phyloP scores from a whole-genome alignment of 2,113 vertebrate genomes.

The Columba livia region DNA sequence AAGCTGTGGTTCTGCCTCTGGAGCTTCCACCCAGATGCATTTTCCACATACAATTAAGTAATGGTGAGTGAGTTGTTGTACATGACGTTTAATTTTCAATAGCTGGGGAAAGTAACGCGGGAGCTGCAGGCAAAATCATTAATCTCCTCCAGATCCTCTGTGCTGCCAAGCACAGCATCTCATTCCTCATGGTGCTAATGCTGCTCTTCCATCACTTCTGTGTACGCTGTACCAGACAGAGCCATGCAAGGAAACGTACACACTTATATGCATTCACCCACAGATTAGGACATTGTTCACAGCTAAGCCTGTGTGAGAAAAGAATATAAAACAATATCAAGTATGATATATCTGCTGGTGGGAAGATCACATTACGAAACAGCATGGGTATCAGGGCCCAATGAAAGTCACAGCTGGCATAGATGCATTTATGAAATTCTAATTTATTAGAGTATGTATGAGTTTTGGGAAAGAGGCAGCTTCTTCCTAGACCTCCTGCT shows the following conservation, averaged over 20 bases:
- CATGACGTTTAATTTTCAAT: conserved; percentile 56
- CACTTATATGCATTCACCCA: conserved; percentile 34
- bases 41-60: conserved; percentile 69
- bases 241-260: background rate
- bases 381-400: background rate
- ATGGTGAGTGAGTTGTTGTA: conserved; percentile 49
- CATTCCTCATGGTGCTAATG: conserved; percentile 58
- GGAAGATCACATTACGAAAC: background rate
- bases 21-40: conserved; percentile 44
- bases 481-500: background rate
- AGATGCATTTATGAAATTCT: background rate
- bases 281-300: conserved; percentile 37
- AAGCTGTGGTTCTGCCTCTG: conserved; percentile 33
- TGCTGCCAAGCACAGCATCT: conserved; percentile 69
- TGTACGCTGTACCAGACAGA: conserved; percentile 20
- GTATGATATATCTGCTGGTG: background rate
- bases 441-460: background rate
- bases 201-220: conserved; percentile 43
- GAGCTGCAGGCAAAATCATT: conserved; percentile 64
- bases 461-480: background rate
- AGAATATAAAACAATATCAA: background rate
- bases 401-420: background rate
- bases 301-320: background rate
- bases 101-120: conserved; percentile 36
- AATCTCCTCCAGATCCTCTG: conserved; percentile 60